Evolutionary conservation across 1,140 invertebrate species (phyloP).

Genomic region (Pseudomyrmex cubaensis): DNA sequence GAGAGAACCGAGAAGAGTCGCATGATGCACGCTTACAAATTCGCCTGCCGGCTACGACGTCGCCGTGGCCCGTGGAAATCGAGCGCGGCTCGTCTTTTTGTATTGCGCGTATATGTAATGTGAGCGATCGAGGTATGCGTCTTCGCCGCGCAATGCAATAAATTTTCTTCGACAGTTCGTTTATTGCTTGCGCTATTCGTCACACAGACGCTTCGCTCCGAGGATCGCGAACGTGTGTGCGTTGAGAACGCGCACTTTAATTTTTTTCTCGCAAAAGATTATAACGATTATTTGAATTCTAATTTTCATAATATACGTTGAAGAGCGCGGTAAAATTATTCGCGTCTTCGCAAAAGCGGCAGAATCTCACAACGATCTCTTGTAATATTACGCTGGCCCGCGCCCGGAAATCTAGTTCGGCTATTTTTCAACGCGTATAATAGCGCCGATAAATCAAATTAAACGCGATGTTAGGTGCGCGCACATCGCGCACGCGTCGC

Average conservation of each 20-base stretch:
- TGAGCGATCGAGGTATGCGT: constrained; percentile 26
- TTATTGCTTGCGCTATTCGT: constrained; percentile 10
- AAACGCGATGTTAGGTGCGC: constrained; percentile 77
- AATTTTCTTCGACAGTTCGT: constrained; percentile 54
- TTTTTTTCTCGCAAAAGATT: background rate
- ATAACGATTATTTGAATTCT: constrained; percentile 3
- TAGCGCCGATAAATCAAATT: constrained; percentile 81
- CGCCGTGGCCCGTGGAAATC: constrained; percentile 59
- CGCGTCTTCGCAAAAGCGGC: constrained; percentile 13
- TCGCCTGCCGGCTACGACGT: constrained; percentile 66
- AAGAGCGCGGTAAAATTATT: background rate
- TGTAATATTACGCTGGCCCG: constrained; percentile 57
- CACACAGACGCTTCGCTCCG: background rate
- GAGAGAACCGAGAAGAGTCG: constrained; percentile 53
- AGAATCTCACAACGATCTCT: constrained; percentile 53
- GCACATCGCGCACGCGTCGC: constrained; percentile 56
- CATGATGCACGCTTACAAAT: constrained; percentile 77
- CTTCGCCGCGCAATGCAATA: constrained; percentile 28
- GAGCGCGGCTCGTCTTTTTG: constrained; percentile 60
- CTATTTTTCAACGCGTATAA: constrained; percentile 80
- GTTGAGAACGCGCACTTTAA: background rate
- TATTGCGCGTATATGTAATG: constrained; percentile 9
- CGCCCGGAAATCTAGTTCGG: constrained; percentile 75
- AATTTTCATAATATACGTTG: background rate
- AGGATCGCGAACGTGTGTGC: background rate